These are phyloP conservation scores for Elaeidobius kamerunicus DNA, from an alignment of 2,888 invertebrate genomes.

Conservation along the genomic window DNA sequence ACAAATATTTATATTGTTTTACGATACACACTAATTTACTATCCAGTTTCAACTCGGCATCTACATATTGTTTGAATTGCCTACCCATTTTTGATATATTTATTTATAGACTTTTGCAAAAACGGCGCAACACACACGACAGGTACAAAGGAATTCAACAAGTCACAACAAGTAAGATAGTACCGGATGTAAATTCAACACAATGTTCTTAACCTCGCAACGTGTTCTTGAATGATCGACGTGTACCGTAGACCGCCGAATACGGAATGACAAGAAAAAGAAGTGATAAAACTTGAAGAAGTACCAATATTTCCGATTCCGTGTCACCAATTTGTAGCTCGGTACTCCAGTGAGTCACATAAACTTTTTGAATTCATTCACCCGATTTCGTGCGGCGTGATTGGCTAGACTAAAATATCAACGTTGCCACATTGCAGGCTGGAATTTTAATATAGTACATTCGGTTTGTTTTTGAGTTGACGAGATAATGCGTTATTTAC, in stretches of 20 bases:
- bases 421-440: no score
- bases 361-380: slow-evolving; percentile 19
- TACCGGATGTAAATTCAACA: no score
- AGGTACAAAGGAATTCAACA: slow-evolving; percentile 16
- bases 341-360: slow-evolving; percentile 10
- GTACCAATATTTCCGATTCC: slow-evolving; percentile 1
- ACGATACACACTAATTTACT: slow-evolving; percentile 60
- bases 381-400: slow-evolving; percentile 5
- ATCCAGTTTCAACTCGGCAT: slow-evolving; percentile 29
- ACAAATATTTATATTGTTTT: slow-evolving; percentile 42
- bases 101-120: background rate
- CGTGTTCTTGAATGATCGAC: background rate
- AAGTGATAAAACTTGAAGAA: slow-evolving; percentile 3
- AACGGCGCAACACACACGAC: background rate
- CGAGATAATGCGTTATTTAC: no score
- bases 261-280: background rate
- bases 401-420: slow-evolving; percentile 19
- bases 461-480: no score
- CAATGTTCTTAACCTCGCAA: background rate
- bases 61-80: slow-evolving; percentile 15
- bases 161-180: slow-evolving; percentile 8
- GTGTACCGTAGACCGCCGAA: background rate
- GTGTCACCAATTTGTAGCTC: background rate
- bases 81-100: slow-evolving; percentile 16
- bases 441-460: no score